Percentiles rank a stretch among this genome's conserved stretches.
Conservation (phyloP, 2,113 vertebrate species). For the Nannospalax galili region DNA sequence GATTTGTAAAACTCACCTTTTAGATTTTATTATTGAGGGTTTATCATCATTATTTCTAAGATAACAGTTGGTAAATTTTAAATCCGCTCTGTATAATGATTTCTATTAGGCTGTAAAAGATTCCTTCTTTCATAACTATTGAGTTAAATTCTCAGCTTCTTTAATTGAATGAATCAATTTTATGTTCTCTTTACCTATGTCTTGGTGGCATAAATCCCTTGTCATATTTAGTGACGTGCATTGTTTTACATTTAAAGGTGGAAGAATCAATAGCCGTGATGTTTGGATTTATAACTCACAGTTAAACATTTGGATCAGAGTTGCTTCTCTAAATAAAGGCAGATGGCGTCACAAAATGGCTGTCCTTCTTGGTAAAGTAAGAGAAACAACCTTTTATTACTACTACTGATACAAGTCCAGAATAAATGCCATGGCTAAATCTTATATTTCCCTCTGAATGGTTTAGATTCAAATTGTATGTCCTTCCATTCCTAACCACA, state of each 20-base stretch:
- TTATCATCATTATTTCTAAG: neutral
- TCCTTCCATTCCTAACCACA: conserved; percentile 49
- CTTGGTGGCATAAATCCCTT: neutral
- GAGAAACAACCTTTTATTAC: conserved; percentile 72
- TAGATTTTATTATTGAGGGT: conserved; percentile 36
- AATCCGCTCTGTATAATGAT: conserved; percentile 36
- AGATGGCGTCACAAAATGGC: conserved; percentile 99
- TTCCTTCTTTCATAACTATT: conserved; percentile 34
- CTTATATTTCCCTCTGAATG: conserved; percentile 22
- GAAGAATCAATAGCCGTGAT: conserved; percentile 97
- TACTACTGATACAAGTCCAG: conserved; percentile 31
- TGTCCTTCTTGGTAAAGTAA: conserved; percentile 98
- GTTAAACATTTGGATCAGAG: conserved; percentile 98
- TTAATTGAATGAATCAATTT: neutral
- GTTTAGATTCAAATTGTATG: conserved; percentile 52
- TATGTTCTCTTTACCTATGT: neutral
- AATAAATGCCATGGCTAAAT: conserved; percentile 60
- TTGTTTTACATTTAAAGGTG: conserved; percentile 88
- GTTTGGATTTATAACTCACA: conserved; percentile 99
- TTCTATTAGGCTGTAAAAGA: conserved; percentile 16
- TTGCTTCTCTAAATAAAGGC: conserved; percentile 98
- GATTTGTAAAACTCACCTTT: neutral
- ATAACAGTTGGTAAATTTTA: neutral
- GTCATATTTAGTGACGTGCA: neutral
- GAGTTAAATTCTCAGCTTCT: conserved; percentile 53